Evolutionary conservation across 2,888 invertebrate species (phyloP), one percentile per base, ranked within the genome.

Genomic region (Melanostoma scalare): DNA sequence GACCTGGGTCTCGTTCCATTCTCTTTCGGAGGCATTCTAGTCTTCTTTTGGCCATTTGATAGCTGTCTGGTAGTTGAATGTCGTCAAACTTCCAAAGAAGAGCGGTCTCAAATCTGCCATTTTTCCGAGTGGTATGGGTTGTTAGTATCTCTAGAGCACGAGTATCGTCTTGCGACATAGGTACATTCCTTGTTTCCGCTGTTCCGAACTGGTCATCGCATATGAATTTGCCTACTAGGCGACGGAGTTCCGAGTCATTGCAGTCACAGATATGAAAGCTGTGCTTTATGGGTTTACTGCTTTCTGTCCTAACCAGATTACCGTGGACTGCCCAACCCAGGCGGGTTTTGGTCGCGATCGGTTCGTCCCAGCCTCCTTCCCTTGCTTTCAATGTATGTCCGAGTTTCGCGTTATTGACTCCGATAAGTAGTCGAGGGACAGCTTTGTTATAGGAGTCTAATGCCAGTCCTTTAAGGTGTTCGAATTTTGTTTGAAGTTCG

Each of bases 371-470:
- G 20, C 20, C 20, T 20, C 20, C 20, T 20, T 20, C 20, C 20
- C 20, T 20, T 10, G 38, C 9, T 52, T 53, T 56, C 8, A 68
- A 36, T 4, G 38, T 52, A 8, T 65, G 36, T 9, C 67, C 63
- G 3, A 84, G 58, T 38, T 55, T 35, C 10, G 79, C 48, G 10
- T 84, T 76, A 46, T 84, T 73, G 4, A 84, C 9, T 3, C 79
- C 76, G 4, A 85, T 82, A 31, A 79, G 20, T 20, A 20, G 20
- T 20, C 20, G 20, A 20, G 20, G 20, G 20, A 20, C 20, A 20
- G 20, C 20, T 33, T 84, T 60, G 5, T 35, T 20, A 46, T 85
- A 81, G 0, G 81, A 78, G 3, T 20, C 31, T 6, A 75, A 8
- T 20, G 20, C 20, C 20, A 52, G 52, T 33, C 52, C 9, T 52